Conservation (phyloP, 2,113 vertebrate species). For the Larimichthys polyactis region DNA sequence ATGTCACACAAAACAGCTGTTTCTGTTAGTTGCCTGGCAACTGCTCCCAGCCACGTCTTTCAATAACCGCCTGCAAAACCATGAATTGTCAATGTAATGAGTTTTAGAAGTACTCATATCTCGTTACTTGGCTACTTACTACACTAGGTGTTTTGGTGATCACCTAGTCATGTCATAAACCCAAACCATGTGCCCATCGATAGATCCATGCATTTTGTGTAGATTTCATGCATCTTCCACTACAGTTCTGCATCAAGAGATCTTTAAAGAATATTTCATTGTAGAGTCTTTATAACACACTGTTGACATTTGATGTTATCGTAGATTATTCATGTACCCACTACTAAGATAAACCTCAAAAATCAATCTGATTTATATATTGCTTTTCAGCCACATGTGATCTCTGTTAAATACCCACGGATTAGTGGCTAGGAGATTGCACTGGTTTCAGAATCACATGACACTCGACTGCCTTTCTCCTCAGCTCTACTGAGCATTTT, state of each 20-base stretch:
- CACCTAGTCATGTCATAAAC: background rate
- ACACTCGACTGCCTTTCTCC: background rate
- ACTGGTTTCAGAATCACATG: background rate
- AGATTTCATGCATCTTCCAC: slow-evolving; percentile 31
- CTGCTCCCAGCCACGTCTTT: background rate
- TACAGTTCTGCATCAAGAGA: slow-evolving; percentile 5
- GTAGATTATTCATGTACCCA: slow-evolving; percentile 19
- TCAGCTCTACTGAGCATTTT: background rate
- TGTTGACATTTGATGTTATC: slow-evolving; percentile 17
- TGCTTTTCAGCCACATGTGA: background rate
- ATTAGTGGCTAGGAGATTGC: background rate
- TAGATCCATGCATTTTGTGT: background rate
- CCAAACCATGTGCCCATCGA: background rate
- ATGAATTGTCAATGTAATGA: background rate
- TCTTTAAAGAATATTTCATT: slow-evolving; percentile 44
- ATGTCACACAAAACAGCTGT: background rate
- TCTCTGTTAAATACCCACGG: background rate
- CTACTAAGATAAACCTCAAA: background rate
- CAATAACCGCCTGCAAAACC: background rate
- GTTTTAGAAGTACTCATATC: background rate
- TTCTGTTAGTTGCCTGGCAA: background rate
- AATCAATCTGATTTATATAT: background rate
- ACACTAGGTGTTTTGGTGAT: background rate
- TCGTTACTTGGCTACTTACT: background rate
- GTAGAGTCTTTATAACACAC: slow-evolving; percentile 12